These are phyloP conservation scores for Saccopteryx bilineata DNA, from an alignment of 2,113 vertebrate genomes.

Conservation along the genomic window DNA sequence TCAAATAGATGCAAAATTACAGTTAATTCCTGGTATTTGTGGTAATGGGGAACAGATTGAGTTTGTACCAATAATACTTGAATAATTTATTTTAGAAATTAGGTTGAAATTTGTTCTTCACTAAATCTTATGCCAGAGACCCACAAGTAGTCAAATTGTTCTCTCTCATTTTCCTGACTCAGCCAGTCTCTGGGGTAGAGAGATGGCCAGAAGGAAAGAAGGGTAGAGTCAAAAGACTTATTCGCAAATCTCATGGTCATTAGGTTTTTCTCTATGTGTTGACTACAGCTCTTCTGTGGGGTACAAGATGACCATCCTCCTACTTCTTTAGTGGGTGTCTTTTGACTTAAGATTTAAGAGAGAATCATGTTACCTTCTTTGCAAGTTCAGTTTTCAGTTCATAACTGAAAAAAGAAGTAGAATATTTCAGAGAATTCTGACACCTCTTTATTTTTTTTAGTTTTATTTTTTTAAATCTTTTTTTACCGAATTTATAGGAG, in stretches of 20 bases:
- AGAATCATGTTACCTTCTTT: background rate
- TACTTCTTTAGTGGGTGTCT: background rate
- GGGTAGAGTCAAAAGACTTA: conserved; percentile 20
- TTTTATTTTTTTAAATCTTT: no score
- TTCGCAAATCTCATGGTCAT: background rate
- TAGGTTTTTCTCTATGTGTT: background rate
- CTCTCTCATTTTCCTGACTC: background rate
- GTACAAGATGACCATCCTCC: background rate
- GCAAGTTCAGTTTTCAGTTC: conserved; percentile 38
- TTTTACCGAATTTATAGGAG: no score
- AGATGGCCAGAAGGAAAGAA: conserved; percentile 42
- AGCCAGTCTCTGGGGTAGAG: background rate
- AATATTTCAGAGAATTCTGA: conserved; percentile 16
- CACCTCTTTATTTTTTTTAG: background rate
- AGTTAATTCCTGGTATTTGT: conserved; percentile 77
- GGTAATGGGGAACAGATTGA: conserved; percentile 70
- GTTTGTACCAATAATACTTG: conserved; percentile 62
- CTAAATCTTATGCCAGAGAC: conserved; percentile 49
- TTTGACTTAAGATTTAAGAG: conserved; percentile 3
- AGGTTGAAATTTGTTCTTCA: conserved; percentile 46
- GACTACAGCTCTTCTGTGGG: background rate
- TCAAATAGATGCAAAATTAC: conserved; percentile 75
- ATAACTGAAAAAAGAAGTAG: background rate
- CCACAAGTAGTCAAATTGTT: background rate
- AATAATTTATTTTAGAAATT: conserved; percentile 73